phyloP scores from a whole-genome alignment of 2,113 vertebrate species.

The Balaenoptera acutorostrata region DNA sequence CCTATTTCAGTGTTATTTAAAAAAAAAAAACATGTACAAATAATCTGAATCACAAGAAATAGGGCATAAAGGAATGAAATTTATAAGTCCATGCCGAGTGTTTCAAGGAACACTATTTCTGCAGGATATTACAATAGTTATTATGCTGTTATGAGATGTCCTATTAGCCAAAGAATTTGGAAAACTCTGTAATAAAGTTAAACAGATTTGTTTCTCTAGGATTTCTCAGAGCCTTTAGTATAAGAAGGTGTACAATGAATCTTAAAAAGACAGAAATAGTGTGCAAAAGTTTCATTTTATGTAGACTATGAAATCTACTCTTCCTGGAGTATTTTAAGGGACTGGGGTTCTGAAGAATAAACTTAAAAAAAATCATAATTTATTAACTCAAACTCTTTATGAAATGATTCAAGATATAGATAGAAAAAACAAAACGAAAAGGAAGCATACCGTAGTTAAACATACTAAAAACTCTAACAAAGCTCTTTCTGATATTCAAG shows the following conservation, averaged over 20 bases:
- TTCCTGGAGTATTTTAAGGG: not conserved
- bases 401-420: not conserved
- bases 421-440: not conserved
- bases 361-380: not conserved
- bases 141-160: not conserved
- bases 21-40: not conserved
- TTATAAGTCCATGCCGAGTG: not conserved
- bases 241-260: not conserved
- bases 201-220: not conserved
- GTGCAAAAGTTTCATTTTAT: not conserved
- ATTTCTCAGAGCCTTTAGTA: not conserved
- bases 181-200: not conserved
- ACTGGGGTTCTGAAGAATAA: not conserved
- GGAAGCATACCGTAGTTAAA: not conserved
- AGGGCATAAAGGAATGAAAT: not conserved
- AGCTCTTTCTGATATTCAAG: not conserved
- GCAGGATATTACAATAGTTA: not conserved
- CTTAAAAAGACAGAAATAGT: not conserved
- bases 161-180: not conserved
- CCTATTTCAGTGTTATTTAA: not conserved
- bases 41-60: not conserved
- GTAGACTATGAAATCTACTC: not conserved
- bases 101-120: not conserved
- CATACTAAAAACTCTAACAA: not conserved
- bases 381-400: not conserved